Evolutionary conservation across 2,113 vertebrate species (phyloP), one percentile per base, ranked within the genome.

Genomic region (Ginglymostoma cirratum): DNA sequence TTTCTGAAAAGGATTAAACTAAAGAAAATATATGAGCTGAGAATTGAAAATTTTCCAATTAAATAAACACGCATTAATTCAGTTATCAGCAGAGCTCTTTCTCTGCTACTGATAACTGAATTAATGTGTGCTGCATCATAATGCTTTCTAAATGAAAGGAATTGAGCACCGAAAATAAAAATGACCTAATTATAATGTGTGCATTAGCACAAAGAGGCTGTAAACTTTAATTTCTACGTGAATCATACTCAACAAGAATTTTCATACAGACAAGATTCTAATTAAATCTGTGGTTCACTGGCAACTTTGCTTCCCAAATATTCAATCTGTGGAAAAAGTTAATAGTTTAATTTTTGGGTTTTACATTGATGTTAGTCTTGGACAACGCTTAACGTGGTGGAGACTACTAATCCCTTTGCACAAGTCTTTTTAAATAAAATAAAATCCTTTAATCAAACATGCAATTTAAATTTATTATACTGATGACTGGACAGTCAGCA

Each of bases 121-220:
- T 95, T 48, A 70, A 95, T 72, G 94, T 27, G n/a, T 30, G 42
- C 67, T 72, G 66, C 93, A 94, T 94, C 93, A 23, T 72, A 94
- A 94, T 70, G 66, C 93, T 94, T 94, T 94, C 10, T 94, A 94
- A 67, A 94, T 95, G 94, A 95, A 95, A 72, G 94, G 45, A 95
- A 95, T 76, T 34, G 45, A 95, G 94, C 94, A 52, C 27, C 24
- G 45, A 95, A 95, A 76, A 72, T 72, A 95, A 95, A 95, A 95
- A 72, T 93, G 89, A 95, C 67, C 94, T 95, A 95, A 95, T 95
- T 76, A 70, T 45, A 76, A 52, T 95, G 94, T 70, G 94, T 95
- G 94, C 69, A 76, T 95, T 52, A 72, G 94, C 69, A 76, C 94
- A 30, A 95, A 65, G 42, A 76, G 66, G 12, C 94, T 95, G 94